Conservation (phyloP, 2,888 invertebrate genomes). For the Drosophila bunnanda region DNA sequence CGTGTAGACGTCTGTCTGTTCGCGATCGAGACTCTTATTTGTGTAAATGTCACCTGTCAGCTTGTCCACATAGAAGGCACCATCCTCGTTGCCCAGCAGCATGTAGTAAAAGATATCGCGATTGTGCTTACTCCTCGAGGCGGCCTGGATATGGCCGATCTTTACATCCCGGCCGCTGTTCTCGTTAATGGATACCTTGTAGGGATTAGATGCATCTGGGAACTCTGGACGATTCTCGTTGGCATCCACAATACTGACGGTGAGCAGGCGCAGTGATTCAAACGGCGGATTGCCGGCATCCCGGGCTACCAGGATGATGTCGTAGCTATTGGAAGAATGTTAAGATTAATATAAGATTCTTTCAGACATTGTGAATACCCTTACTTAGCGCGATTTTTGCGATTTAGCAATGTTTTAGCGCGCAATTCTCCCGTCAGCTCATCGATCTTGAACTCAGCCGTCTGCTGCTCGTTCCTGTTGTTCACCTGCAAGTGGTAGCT, state of each 20-base stretch:
- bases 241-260: slow-evolving; percentile 90
- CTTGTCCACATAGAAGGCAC: slow-evolving; percentile 91
- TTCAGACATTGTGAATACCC: background rate
- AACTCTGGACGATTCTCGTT: slow-evolving; percentile 93
- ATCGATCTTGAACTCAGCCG: slow-evolving; percentile 92
- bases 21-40: slow-evolving; percentile 92
- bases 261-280: slow-evolving; percentile 91
- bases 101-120: slow-evolving; percentile 94
- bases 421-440: slow-evolving; percentile 91
- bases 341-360: background rate
- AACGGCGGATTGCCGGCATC: slow-evolving; percentile 94
- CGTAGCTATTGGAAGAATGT: slow-evolving; percentile 69
- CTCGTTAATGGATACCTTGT: slow-evolving; percentile 90
- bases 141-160: slow-evolving; percentile 86
- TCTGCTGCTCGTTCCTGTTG: slow-evolving; percentile 91
- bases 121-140: slow-evolving; percentile 90
- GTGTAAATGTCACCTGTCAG: slow-evolving; percentile 92
- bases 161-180: slow-evolving; percentile 88
- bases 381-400: slow-evolving; percentile 88
- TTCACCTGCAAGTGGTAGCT: slow-evolving; percentile 92
- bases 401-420: slow-evolving; percentile 91
- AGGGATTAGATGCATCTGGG: slow-evolving; percentile 87
- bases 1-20: slow-evolving; percentile 90
- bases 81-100: slow-evolving; percentile 90
- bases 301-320: slow-evolving; percentile 92